Base-by-base conservation (phyloP, 1,140 invertebrate species). In the Halyomorpha halys region DNA sequence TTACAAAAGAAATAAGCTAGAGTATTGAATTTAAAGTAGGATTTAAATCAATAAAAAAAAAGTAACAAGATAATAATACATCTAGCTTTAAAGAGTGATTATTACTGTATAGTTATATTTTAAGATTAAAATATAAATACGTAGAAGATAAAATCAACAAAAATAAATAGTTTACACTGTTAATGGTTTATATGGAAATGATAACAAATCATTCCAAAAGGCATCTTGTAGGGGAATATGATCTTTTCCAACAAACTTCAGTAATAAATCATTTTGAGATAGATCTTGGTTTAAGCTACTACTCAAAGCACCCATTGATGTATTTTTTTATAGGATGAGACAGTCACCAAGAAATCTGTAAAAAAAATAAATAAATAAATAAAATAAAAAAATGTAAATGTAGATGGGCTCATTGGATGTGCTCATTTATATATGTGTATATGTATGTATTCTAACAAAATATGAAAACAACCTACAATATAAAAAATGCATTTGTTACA, bases 111-210 rank as follows among this genome's bases (percentile, higher is more conserved):
- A n/a, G n/a, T n/a, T n/a, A n/a, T n/a, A n/a, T n/a, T n/a, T n/a
- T n/a, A n/a, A n/a, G n/a, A n/a, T n/a, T n/a, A n/a, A 21, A 56
- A 56, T 23, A 56, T n/a, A 56, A 56, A 23, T 56, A n/a, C 5
- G 13, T 6, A 56, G 4, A 19, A 19, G 19, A n/a, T n/a, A n/a
- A n/a, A n/a, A 21, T 19, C 25, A 18, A 23, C 5, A n/a, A 27
- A 5, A 34, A 16, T 13, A 11, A 16, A 25, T 21, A 21, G 23
- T 23, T 25, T 59, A 59, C 54, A 23, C 8, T 23, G 54, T 27
- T 25, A 34, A 59, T 27, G 54, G n/a, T 27, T n/a, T 59, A 21
- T 59, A n/a, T 21, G 54, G 30, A 59, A 59, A 59, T 6, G 21
- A 27, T 15, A 59, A 34, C 6, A 59, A 25, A 59, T 27, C 25